A percentile compares a stretch with the other conserved stretches of the same genome.
phyloP scores from a whole-genome alignment of 2,113 vertebrate species.

The Sphyrna mokarran region DNA sequence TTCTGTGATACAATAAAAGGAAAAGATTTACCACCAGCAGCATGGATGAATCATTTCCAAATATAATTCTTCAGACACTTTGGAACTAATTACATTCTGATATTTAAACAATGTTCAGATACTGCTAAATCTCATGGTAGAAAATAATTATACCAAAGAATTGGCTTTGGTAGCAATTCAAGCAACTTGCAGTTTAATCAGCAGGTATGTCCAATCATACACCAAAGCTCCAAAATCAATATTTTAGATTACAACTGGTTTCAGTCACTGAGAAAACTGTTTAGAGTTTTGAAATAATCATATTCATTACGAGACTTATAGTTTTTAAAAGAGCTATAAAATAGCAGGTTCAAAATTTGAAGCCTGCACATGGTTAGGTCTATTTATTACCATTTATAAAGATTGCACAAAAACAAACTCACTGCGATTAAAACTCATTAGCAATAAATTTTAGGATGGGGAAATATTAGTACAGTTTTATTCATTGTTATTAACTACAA shows the following conservation, averaged over 20 bases:
- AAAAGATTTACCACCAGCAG: background rate
- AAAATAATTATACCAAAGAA: background rate
- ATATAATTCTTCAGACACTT: background rate
- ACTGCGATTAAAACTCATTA: background rate
- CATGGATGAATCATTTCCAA: background rate
- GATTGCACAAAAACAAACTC: background rate
- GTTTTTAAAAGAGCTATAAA: background rate
- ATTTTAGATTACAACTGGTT: background rate
- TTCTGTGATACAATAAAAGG: background rate
- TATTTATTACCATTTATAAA: background rate
- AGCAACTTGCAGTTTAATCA: background rate
- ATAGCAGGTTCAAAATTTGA: background rate
- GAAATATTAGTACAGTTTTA: too few relatives aligned
- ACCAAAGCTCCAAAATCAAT: background rate
- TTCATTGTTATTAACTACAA: background rate
- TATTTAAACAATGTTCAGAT: background rate
- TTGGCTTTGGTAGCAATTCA: background rate
- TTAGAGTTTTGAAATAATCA: background rate
- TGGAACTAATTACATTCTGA: background rate
- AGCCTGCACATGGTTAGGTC: background rate
- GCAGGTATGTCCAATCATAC: background rate
- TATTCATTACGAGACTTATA: background rate
- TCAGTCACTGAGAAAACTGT: background rate
- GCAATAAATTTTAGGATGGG: background rate
- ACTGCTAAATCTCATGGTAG: background rate